Base-by-base conservation (phyloP, 2,113 vertebrate genomes). In the Campylomormyrus numenius region DNA sequence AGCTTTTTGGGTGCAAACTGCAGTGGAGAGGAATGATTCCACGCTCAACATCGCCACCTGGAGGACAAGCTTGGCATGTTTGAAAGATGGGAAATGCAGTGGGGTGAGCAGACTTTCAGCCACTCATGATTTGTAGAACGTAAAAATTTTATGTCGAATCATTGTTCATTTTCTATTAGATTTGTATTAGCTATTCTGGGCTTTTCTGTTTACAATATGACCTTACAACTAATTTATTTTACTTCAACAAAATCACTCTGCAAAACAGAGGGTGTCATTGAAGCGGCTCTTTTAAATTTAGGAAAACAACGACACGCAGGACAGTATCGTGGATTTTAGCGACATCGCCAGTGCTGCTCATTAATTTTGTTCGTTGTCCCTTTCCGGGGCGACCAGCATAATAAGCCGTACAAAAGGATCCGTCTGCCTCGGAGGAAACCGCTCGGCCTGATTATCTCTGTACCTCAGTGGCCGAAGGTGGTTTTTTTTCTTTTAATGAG, bases 41-140 rank as follows among this genome's bases (percentile, higher is more conserved):
- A 56, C 70, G 89, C 92, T 93, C 91, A 91, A 94, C 92, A 92
- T 74, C 91, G 85, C 93, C 93, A 93, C 90, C 93, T 93, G 89
- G 92, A 93, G 93, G 91, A 88, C 2, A 45, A 88, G 77, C 62
- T 85, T 53, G 58, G 48, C 19, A 87, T 46, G 15, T 35, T 45
- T n/a, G 7, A n/a, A 87, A 17, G 39, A 6, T 9, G 53, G 42
- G 11, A 31, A n/a, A n/a, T 48, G 24, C 50, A 46, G 42, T 8
- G 17, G 53, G 52, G 56, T 80, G 15, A 80, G 35, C 74, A 80
- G 74, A 19, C 5, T 39, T 77, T 77, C 70, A 39, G 74, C 13
- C 35, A 13, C 27, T 80, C 2, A 42, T 66, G 42, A 53, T 42
- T 39, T 85, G 19, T 46, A 24, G 27, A 70, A 70, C 13, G 62